These are phyloP conservation scores for Paragorgia papillata DNA, from an alignment of 92 coral and sea anemone species.

Conservation along the genomic window DNA sequence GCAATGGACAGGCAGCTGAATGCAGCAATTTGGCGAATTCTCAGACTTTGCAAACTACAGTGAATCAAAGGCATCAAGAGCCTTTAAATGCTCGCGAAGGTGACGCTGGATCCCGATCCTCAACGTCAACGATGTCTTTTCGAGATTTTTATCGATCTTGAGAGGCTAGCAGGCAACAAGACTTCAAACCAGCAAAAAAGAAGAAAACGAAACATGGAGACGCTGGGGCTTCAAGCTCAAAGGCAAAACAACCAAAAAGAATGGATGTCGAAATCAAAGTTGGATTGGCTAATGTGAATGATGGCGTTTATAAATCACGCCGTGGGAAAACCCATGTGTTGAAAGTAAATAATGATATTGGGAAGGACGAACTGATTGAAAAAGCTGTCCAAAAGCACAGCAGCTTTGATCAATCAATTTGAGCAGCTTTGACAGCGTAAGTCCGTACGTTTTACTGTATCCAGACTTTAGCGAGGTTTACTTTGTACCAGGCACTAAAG, in stretches of 20 bases:
- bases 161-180: conserved; percentile 43
- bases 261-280: conserved; percentile 68
- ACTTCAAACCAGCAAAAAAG: conserved; percentile 35
- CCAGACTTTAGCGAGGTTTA: conserved; percentile 71
- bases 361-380: conserved; percentile 55
- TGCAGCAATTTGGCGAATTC: conserved; percentile 8
- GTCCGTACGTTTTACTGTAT: conserved; percentile 63
- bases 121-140: conserved; percentile 51
- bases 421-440: conserved; percentile 49
- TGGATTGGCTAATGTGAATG: conserved; percentile 56
- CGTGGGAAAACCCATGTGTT: conserved; percentile 64
- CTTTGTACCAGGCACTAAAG: conserved; percentile 65
- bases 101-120: conserved; percentile 1
- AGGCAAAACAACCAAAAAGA: conserved; percentile 25
- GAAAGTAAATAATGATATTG: conserved; percentile 50
- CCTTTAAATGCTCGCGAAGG: neutral
- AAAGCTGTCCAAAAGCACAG: conserved; percentile 62
- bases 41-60: conserved; percentile 10
- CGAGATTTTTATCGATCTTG: conserved; percentile 58
- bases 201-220: conserved; percentile 15
- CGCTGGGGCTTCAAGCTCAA: neutral
- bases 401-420: conserved; percentile 62
- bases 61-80: neutral
- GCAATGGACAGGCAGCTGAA: neutral
- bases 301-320: conserved; percentile 65